Percentiles rank a stretch among this genome's conserved stretches.
phyloP scores from a whole-genome alignment of 2,888 invertebrate species.

The Harpalus rubripes region DNA sequence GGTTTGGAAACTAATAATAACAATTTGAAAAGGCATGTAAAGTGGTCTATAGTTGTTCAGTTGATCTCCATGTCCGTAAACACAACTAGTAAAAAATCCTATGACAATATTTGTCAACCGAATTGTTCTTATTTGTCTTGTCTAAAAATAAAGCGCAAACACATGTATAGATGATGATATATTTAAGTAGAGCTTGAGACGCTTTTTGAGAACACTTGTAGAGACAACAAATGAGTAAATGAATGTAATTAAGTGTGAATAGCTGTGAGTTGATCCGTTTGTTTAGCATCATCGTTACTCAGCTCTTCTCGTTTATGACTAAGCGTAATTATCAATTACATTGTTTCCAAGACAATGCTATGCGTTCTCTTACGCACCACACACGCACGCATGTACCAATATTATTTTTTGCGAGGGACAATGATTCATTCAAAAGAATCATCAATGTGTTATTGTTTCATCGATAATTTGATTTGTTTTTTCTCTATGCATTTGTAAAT shows the following conservation, averaged over 20 bases:
- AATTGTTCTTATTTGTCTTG: not conserved
- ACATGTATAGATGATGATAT: not conserved
- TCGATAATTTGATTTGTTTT: too few relatives aligned
- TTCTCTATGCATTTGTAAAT: too few relatives aligned
- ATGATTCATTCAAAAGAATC: too few relatives aligned
- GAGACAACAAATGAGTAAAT: conserved; percentile 45
- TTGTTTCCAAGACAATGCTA: conserved; percentile 40
- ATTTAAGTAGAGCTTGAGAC: conserved; percentile 18
- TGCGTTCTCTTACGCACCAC: conserved; percentile 17
- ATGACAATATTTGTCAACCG: not conserved
- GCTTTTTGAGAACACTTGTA: conserved; percentile 18
- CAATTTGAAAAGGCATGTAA: too few relatives aligned
- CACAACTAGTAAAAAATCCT: not conserved
- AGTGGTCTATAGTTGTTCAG: too few relatives aligned
- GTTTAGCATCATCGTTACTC: conserved; percentile 57
- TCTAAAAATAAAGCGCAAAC: conserved; percentile 23
- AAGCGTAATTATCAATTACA: conserved; percentile 58
- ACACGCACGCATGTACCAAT: not conserved
- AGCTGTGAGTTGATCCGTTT: conserved; percentile 43
- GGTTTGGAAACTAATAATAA: too few relatives aligned
- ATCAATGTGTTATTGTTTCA: too few relatives aligned
- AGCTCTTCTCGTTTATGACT: conserved; percentile 45
- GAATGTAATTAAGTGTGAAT: conserved; percentile 53
- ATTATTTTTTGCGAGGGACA: not conserved
- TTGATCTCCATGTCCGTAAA: not conserved